Conservation (phyloP, 2,113 vertebrate genomes). For the Acinonyx jubatus region DNA sequence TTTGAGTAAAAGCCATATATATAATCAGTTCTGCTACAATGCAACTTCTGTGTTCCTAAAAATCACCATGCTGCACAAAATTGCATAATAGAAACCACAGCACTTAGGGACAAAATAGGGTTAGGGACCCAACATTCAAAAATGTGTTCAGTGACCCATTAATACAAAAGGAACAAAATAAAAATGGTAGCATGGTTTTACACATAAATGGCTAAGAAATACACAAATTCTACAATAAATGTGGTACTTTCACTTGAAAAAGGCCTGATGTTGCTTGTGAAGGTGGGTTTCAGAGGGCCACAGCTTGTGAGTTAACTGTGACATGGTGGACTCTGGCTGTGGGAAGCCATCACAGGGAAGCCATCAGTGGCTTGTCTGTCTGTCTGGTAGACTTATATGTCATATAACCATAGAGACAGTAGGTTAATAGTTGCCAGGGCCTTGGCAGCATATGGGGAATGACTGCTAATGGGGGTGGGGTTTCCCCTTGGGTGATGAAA, state of each 20-base stretch:
- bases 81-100: neutral
- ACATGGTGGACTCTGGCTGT: neutral
- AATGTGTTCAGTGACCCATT: neutral
- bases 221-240: neutral
- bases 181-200: neutral
- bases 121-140: neutral
- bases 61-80: neutral
- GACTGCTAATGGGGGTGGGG: neutral
- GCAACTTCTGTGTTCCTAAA: neutral
- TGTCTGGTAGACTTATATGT: neutral
- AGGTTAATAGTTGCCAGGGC: neutral
- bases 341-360: neutral
- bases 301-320: neutral
- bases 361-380: neutral
- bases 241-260: neutral
- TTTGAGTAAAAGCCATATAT: neutral
- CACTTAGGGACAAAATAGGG: neutral
- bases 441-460: neutral
- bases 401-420: neutral
- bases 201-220: neutral
- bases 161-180: neutral
- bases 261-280: neutral
- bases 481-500: neutral
- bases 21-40: neutral
- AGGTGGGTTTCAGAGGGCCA: neutral